Evolutionary conservation across 2,113 vertebrate genomes (phyloP), one percentile per base, ranked within the genome.

Genomic region (Ctenomys sociabilis): DNA sequence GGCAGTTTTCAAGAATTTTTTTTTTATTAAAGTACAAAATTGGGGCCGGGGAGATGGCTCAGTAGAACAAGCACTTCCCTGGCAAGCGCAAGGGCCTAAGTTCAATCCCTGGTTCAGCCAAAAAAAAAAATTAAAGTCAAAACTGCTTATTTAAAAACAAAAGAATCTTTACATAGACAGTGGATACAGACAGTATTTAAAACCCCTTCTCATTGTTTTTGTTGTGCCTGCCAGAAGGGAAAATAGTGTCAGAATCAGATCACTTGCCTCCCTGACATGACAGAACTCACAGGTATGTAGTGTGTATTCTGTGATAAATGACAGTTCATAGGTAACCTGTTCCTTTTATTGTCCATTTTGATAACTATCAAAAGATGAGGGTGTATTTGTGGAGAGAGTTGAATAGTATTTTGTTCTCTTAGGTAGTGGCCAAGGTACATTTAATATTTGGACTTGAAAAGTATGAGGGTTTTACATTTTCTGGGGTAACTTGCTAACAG

Each of bases 11-110:
- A 85, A 63, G 45, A 64, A 68, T 89, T 86, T 81, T 64, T 30
- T 59, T 96, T 89, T 49, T 92, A 57, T 21, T 59, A 28, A 75
- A 93, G 49, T 61, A 52, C 72, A 96, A 70, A 97, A 96, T n/a
- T n/a, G n/a, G n/a, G n/a, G n/a, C n/a, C n/a, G n/a, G n/a, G n/a
- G n/a, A n/a, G n/a, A n/a, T n/a, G n/a, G n/a, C n/a, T n/a, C n/a
- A n/a, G n/a, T n/a, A n/a, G n/a, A n/a, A n/a, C n/a, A n/a, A n/a
- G n/a, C n/a, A n/a, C n/a, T n/a, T n/a, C n/a, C n/a, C n/a, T n/a
- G n/a, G n/a, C n/a, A n/a, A n/a, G n/a, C n/a, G n/a, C n/a, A n/a
- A n/a, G n/a, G n/a, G n/a, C n/a, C n/a, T n/a, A n/a, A n/a, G n/a
- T n/a, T n/a, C n/a, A n/a, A n/a, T n/a, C n/a, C n/a, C n/a, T n/a